Percentiles rank a stretch among this genome's conserved stretches.
Evolutionary conservation across 2,797 vertebrate species (phyloP).

Genomic region (Typhlichthys subterraneus): DNA sequence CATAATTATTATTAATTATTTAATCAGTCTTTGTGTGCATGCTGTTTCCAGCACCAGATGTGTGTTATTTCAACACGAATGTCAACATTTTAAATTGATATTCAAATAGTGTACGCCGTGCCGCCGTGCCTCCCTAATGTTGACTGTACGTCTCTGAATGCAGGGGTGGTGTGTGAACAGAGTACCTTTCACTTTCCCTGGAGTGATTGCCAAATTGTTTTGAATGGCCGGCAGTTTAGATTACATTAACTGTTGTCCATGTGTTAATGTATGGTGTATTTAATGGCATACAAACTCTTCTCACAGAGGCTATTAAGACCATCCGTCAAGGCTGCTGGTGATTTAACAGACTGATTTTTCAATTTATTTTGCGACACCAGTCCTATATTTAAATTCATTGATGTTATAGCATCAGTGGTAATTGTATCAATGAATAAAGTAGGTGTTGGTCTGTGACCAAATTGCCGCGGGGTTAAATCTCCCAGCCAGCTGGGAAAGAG

Average conservation of each 20-base stretch:
- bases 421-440: no score
- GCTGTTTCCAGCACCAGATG: background rate
- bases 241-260: conserved; percentile 49
- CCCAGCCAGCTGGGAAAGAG: no score
- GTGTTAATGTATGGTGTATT: conserved; percentile 62
- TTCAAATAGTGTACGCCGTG: background rate
- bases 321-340: conserved; percentile 48
- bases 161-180: conserved; percentile 39
- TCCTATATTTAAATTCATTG: no score
- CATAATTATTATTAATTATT: no score
- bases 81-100: background rate
- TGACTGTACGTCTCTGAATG: conserved; percentile 10
- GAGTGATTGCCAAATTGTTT: conserved; percentile 62
- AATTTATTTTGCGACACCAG: background rate
- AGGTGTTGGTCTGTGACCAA: no score
- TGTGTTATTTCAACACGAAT: background rate
- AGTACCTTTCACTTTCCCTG: conserved; percentile 40
- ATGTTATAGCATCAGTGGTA: no score
- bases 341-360: background rate
- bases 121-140: background rate
- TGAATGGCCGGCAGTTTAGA: conserved; percentile 52
- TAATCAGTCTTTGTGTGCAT: background rate
- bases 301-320: conserved; percentile 47
- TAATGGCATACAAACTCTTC: conserved; percentile 47
- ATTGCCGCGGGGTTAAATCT: no score